Conservation (phyloP, 1,140 invertebrate genomes). For the Dendrolimus kikuchii region DNA sequence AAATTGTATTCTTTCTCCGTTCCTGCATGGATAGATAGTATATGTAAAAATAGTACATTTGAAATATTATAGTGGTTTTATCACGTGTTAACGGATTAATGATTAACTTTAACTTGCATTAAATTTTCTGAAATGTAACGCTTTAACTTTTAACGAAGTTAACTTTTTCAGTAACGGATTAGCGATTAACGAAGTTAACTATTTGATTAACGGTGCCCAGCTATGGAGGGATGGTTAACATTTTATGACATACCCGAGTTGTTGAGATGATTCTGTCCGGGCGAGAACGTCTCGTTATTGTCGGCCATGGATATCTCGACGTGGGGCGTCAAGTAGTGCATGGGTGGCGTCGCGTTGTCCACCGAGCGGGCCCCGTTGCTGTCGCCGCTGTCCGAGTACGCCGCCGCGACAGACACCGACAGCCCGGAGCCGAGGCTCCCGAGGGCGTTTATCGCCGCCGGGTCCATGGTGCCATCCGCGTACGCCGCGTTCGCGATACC, state of each 20-base stretch:
- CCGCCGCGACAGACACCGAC: constrained; percentile 75
- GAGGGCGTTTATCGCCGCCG: constrained; percentile 68
- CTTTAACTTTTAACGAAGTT: too few relatives aligned
- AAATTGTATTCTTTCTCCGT: too few relatives aligned
- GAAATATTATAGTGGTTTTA: too few relatives aligned
- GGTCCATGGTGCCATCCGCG: constrained; percentile 71
- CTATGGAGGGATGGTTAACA: background rate
- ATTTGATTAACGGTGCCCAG: too few relatives aligned
- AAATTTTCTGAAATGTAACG: too few relatives aligned
- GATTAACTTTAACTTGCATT: too few relatives aligned
- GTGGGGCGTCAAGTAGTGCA: constrained; percentile 91
- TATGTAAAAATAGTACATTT: too few relatives aligned
- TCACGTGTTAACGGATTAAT: too few relatives aligned
- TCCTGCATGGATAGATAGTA: too few relatives aligned
- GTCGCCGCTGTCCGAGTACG: constrained; percentile 85
- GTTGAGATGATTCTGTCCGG: constrained; percentile 57
- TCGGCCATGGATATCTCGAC: constrained; percentile 92
- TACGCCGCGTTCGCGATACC: constrained; percentile 75
- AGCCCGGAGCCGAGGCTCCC: constrained; percentile 71
- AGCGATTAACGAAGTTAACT: too few relatives aligned
- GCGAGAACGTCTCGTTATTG: constrained; percentile 71
- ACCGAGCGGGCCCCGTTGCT: constrained; percentile 82
- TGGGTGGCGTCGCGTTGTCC: constrained; percentile 88
- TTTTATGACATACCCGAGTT: constrained; percentile 26
- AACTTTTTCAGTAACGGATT: too few relatives aligned